Evolutionary conservation across 2,888 invertebrate species (phyloP), one percentile per base, ranked within the genome.

Genomic region (Quadroppia sp.): DNA sequence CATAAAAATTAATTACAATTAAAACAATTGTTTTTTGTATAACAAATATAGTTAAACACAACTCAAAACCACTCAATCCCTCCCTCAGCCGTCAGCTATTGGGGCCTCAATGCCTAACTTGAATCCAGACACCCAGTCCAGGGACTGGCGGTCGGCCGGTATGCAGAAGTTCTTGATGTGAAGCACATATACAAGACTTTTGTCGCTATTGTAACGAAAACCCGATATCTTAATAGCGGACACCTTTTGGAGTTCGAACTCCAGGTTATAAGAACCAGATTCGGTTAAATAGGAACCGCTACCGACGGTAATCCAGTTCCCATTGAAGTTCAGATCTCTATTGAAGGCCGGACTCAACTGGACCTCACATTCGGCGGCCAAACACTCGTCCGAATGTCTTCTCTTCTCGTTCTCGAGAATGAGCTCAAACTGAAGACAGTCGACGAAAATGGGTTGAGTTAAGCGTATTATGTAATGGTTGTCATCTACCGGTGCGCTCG

Each of bases 251-350:
- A n/a, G 36, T n/a, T 40, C 45, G 15, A 69, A 69, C 45, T 69
- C 69, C 2, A 69, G 69, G 40, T 69, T 69, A 45, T 42, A 69
- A 25, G 3, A 69, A 69, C 45, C 69, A n/a, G 69, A 42, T 69
- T 69, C 25, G 1, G 45, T 69, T 45, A 69, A 42, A 45, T 69
- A 69, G 1, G 69, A 69, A 6, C 45, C 69, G 2, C 45, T 11
- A 36, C 69, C 25, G 25, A 69, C 45, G 28, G 20, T 17, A 4
- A 9, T 7, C 36, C 36, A 36, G 36, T 36, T 36, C 4, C n/a
- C n/a, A n/a, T n/a, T 36, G 36, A 36, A 36, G n/a, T 20, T 1
- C 36, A 36, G 15, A 25, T 42, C 42, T 7, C 17, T 9, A 15
- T 1, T 28, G 20, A 69, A 45, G 1, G 40, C 15, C 28, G 42